Conservation (phyloP, 2,113 vertebrate species). For the Cyphomyrus plagiostoma region DNA sequence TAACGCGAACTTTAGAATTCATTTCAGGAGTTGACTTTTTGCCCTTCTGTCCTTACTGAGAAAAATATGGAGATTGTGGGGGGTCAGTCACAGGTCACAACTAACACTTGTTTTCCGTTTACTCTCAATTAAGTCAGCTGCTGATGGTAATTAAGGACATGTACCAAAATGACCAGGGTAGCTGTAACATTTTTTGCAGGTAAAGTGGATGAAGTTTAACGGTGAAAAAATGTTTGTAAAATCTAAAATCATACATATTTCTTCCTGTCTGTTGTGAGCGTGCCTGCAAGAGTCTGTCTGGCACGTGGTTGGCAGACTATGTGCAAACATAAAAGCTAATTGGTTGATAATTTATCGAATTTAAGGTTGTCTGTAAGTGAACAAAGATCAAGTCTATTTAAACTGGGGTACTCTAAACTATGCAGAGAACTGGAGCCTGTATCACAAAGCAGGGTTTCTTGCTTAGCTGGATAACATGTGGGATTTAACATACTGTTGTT, state of each 20-base stretch:
- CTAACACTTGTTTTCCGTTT: conserved; percentile 1
- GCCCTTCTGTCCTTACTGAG: conserved; percentile 37
- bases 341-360: too few species aligned
- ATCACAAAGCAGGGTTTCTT: neutral
- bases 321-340: neutral
- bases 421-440: neutral
- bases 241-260: neutral
- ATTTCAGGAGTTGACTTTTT: conserved; percentile 48
- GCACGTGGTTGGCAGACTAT: neutral
- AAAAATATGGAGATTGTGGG: conserved; percentile 23
- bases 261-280: neutral
- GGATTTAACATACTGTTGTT: neutral
- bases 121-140: conserved; percentile 46
- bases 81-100: neutral
- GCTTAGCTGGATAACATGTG: neutral
- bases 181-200: neutral
- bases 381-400: neutral
- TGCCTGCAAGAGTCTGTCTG: neutral
- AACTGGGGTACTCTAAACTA: neutral
- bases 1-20: conserved; percentile 54
- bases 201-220: neutral
- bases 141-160: neutral
- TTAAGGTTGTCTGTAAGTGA: too few species aligned
- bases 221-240: neutral
- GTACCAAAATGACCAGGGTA: neutral